Base-by-base conservation (phyloP, 2,888 invertebrate species). In the Pristionchus arcanus region DNA sequence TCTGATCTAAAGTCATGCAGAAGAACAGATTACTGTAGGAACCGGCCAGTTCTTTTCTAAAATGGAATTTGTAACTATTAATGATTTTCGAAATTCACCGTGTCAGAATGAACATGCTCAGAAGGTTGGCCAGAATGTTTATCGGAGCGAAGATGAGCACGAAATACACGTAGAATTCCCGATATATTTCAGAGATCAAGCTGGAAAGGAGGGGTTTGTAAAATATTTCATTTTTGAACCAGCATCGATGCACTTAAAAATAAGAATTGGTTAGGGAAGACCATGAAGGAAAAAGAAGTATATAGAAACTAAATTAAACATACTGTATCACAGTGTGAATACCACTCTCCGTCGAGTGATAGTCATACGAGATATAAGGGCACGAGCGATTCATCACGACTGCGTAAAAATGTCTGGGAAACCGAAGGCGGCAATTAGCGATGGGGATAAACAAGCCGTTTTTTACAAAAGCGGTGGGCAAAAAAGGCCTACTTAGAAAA, bases 111-210 rank as follows among this genome's bases (percentile, higher is more conserved):
- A 37, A 74, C 74, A 74, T 74, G 74, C 37, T 74, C 2, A 34
- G 31, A 1, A 74, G 4, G 21, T 74, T 74, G 34, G 74, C 37
- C 2, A 74, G 15, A 4, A 74, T 74, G 9, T 74, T 74, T 1
- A 74, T 34, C 1, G 74, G 74, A 2, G 11, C 74, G 74, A 74
- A 74, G 0, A 74, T 16, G 2, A 74, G 1, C 37, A 34, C 74
- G 74, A 74, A 74, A 74, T 74, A 74, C 37, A 74, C 37, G 74
- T 74, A 74, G 37, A 74, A 74, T 9, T 74, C n/a, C 13, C 74
- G 74, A 28, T 74, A 74, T 16, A 74, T 34, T 13, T 31, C 19
- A 31, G n/a, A 34, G 34, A 74, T 74, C 11, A 74, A 21, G 5
- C 74, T 74, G 34, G 9, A 74, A 74, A 3, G 66, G n/a, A n/a